Evolutionary conservation across 2,113 vertebrate genomes (phyloP).

Genomic region (Pteruthius melanotis): DNA sequence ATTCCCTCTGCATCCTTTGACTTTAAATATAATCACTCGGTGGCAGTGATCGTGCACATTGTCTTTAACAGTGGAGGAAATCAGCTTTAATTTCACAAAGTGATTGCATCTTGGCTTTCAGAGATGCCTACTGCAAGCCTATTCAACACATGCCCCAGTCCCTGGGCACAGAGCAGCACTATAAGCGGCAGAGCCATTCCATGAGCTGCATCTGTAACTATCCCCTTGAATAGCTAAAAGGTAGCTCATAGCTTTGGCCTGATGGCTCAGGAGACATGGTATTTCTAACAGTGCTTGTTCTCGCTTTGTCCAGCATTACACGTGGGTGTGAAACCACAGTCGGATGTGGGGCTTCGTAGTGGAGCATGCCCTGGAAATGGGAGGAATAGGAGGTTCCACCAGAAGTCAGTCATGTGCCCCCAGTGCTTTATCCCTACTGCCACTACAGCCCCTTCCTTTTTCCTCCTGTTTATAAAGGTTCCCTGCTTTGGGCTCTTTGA

Average conservation of each 20-base stretch:
- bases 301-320: background rate
- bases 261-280: background rate
- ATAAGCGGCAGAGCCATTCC: background rate
- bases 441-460: background rate
- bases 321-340: background rate
- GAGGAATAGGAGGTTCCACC: background rate
- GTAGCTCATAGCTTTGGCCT: background rate
- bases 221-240: background rate
- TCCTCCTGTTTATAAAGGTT: background rate
- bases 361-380: background rate
- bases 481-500: background rate
- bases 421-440: background rate
- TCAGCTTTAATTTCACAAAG: constrained; percentile 43
- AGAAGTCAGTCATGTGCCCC: background rate
- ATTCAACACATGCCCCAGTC: background rate
- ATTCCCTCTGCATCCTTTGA: constrained; percentile 37
- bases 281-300: background rate
- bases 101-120: constrained; percentile 53
- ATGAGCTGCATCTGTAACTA: background rate
- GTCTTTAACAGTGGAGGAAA: constrained; percentile 49
- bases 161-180: background rate
- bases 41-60: constrained; percentile 18
- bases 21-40: constrained; percentile 50
- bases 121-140: background rate
- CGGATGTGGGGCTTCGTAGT: background rate